Percentiles rank a stretch among this genome's conserved stretches.
These are phyloP conservation scores for Atrichornis clamosus DNA, from an alignment of 2,113 vertebrate species.

Conservation along the genomic window DNA sequence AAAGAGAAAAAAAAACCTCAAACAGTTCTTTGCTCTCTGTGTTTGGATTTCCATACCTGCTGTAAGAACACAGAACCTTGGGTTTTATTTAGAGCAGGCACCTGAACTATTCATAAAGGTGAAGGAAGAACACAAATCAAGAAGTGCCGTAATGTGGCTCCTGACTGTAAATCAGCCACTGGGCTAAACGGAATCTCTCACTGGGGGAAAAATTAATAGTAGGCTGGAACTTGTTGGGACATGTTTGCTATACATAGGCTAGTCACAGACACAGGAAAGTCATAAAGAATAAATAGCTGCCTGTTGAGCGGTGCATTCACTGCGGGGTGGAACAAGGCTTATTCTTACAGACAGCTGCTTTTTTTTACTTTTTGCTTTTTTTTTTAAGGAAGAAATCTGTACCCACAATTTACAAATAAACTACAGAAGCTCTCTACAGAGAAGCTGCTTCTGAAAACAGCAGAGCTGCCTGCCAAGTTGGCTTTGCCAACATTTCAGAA, in stretches of 20 bases:
- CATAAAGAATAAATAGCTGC: slow-evolving; percentile 40
- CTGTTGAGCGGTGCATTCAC: background rate
- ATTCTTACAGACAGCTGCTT: background rate
- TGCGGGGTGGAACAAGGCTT: background rate
- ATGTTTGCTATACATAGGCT: slow-evolving; percentile 11
- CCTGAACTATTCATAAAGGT: background rate
- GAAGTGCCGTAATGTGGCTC: background rate
- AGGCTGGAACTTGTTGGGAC: slow-evolving; percentile 2
- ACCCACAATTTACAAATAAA: slow-evolving; percentile 9
- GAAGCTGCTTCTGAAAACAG: background rate
- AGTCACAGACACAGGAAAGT: slow-evolving; percentile 38
- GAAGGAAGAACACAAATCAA: background rate
- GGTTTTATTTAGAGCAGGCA: background rate
- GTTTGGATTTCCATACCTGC: background rate
- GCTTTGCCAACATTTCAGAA: background rate
- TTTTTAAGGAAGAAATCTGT: background rate
- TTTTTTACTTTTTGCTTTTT: background rate
- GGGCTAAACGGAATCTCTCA: background rate
- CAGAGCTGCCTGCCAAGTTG: background rate
- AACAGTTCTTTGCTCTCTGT: background rate
- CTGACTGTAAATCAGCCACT: background rate
- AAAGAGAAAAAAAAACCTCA: background rate
- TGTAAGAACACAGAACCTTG: background rate
- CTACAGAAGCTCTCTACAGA: background rate
- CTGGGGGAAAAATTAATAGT: background rate